These are phyloP conservation scores for Dolomedes plantarius DNA, from an alignment of 2,888 invertebrate species.

Conservation along the genomic window DNA sequence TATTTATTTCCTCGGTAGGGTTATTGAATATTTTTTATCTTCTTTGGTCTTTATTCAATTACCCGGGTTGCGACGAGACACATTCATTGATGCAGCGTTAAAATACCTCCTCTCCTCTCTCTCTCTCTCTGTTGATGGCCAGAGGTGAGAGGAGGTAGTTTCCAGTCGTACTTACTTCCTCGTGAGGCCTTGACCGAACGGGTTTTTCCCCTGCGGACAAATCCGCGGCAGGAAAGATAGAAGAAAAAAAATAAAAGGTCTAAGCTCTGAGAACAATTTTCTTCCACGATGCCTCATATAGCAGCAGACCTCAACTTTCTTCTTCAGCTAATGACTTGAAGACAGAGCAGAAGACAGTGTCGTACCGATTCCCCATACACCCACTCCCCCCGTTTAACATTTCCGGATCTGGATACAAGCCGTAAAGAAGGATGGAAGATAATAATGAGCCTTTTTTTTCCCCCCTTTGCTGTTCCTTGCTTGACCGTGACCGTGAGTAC, in stretches of 20 bases:
- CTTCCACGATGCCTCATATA: not conserved
- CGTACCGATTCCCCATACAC: not conserved
- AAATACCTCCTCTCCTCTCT: too few relatives aligned
- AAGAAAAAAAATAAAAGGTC: not conserved
- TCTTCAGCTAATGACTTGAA: not conserved
- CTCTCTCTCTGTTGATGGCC: too few relatives aligned
- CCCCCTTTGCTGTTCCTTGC: constrained; percentile 22
- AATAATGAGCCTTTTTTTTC: constrained; percentile 3
- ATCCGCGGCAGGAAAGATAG: not conserved
- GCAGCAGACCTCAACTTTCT: not conserved
- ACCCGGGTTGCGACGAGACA: too few relatives aligned
- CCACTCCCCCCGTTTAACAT: not conserved
- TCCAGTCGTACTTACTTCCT: not conserved
- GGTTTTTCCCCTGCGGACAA: not conserved
- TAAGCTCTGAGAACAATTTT: not conserved
- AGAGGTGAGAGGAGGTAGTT: too few relatives aligned
- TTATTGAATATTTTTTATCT: too few relatives aligned
- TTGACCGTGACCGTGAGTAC: constrained; percentile 48
- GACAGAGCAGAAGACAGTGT: not conserved
- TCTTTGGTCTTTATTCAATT: too few relatives aligned
- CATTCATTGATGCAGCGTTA: too few relatives aligned
- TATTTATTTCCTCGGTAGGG: too few relatives aligned
- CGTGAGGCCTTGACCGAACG: not conserved
- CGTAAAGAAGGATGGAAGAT: not conserved
- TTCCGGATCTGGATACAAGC: not conserved